Percentiles rank a stretch among this genome's conserved stretches.
phyloP scores from a whole-genome alignment of 2,797 vertebrate genomes.

The Gallinago nigripennis region DNA sequence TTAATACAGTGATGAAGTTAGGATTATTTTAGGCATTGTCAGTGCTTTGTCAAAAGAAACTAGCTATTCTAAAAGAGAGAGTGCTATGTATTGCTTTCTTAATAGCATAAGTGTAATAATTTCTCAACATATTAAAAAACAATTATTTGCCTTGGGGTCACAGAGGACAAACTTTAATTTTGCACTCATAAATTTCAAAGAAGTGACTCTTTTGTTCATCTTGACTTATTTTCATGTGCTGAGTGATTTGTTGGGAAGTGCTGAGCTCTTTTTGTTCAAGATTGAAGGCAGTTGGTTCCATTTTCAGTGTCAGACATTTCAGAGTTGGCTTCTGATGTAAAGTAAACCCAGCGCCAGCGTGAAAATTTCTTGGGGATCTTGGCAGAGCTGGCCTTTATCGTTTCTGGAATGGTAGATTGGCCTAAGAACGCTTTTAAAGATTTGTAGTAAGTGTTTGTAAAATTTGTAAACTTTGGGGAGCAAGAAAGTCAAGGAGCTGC shows the following conservation, averaged over 20 bases:
- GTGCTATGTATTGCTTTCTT: not conserved
- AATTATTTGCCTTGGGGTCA: not conserved
- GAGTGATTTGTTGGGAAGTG: conserved; percentile 13
- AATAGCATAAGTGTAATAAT: not conserved
- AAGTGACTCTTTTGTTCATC: not conserved
- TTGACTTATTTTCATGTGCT: not conserved
- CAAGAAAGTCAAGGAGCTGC: not conserved
- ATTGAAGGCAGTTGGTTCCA: conserved; percentile 10
- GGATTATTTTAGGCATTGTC: conserved; percentile 22
- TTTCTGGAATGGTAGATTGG: conserved; percentile 21
- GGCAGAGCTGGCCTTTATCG: not conserved
- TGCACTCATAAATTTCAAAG: not conserved
- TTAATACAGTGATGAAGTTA: conserved; percentile 30
- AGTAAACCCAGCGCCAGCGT: not conserved
- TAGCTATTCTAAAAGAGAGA: not conserved
- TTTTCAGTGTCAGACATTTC: conserved; percentile 43
- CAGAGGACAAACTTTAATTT: not conserved
- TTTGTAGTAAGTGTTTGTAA: not conserved
- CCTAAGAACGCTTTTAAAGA: not conserved
- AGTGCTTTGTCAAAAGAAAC: conserved; percentile 25
- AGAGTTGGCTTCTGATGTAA: conserved; percentile 39
- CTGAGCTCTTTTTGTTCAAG: not conserved
- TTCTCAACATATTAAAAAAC: not conserved
- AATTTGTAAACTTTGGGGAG: not conserved
- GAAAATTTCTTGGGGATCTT: conserved; percentile 42